Base-by-base conservation (phyloP, 2,113 vertebrate genomes). In the Grantiella picta region DNA sequence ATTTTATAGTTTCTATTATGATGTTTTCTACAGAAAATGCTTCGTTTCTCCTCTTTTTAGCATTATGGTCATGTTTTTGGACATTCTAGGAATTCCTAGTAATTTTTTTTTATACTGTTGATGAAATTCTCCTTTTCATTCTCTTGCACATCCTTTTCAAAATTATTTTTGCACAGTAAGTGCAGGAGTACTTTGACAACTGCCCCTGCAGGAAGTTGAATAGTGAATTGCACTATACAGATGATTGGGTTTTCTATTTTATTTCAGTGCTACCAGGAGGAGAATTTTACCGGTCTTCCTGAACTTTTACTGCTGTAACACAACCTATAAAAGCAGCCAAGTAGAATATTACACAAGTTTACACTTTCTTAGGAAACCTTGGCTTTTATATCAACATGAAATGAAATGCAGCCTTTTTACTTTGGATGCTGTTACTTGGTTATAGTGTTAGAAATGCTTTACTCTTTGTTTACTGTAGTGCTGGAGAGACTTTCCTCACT, bases 11-110 rank as follows among this genome's bases (percentile, higher is more conserved):
- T 24, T 49, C 25, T 66, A 24, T 72, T 56, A 45, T 22, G 28
- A 35, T 35, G 3, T 50, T 86, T 93, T 82, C 47, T 88, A 20
- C 8, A n/a, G 54, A 45, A 93, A 66, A 81, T 19, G 57, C 1
- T 15, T 15, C 4, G 0, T 0, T 79, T 69, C 18, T 7, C 5
- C 3, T 64, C 27, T 63, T 73, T 36, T 70, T 60, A 59, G 1
- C 15, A 42, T 56, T 44, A 36, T 25, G 5, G 15, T 40, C 5
- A 21, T 33, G 29, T 12, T 73, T 90, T 86, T 86, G 23, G 40
- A 49, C 17, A 54, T 35, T 18, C 24, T 31, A 35, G 47, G 25
- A 54, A 61, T 44, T 84, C 14, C 54, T 59, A 35, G 19, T 6
- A n/a, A 5, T 6, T 65, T 68, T 85, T 90, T 56, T 73, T 61